Evolutionary conservation across 2,888 invertebrate genomes (phyloP), one percentile per base, ranked within the genome.

Genomic region (Cheilosia vulpina): DNA sequence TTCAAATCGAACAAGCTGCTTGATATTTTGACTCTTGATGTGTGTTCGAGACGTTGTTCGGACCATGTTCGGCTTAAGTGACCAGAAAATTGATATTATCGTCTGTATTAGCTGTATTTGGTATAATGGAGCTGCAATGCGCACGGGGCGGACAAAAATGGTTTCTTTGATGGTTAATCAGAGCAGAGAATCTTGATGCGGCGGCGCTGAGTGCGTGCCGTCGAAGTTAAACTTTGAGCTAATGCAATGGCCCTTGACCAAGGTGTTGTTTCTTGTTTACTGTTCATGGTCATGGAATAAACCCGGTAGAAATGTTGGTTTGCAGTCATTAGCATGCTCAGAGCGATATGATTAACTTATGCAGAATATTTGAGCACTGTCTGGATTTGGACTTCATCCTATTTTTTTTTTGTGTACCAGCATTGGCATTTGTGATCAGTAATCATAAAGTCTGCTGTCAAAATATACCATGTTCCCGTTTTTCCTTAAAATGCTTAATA

Each of bases 61-160:
- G 53, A 11, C 78, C 71, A 71, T 79, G 65, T 79, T 72, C 19
- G 65, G 71, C 24, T 52, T 72, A 79, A 79, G 71, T 57, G 52
- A 31, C n/a, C 65, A 65, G 43, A 58, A 72, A 79, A 79, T 58
- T 65, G 71, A 72, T 79, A 79, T 43, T 47, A 79, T 79, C 78
- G 41, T 52, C 52, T 9, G 41, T 31, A 41, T 11, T 17, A 13
- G 50, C 71, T 65, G 50, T 43, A 65, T 79, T 65, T 72, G 78
- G 78, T 58, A 9, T 57, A 75, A 65, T 38, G 43, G 47, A 34
- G 53, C 52, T 58, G 60, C 52, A 68, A 9, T 38, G 53, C 13
- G 17, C 72, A 27, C 52, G 52, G 52, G 72, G 45, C 60, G 71
- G 71, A 72, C 62, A 62, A 41, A 43, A 62, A 72, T 53, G 60